These are phyloP conservation scores for Alcis repandata DNA, from an alignment of 2,888 invertebrate genomes.

Conservation along the genomic window DNA sequence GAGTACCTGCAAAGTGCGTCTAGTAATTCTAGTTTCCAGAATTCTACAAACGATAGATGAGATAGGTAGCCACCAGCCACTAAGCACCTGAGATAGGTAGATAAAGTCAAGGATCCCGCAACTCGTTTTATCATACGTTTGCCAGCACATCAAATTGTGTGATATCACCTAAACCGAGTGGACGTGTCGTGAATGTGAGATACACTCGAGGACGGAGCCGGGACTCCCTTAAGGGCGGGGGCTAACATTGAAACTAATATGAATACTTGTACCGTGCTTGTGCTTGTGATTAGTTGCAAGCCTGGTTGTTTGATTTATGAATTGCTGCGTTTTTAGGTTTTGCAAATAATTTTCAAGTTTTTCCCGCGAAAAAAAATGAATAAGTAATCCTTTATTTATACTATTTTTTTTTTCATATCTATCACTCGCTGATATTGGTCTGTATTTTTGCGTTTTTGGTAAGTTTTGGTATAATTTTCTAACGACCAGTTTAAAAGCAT, in stretches of 20 bases:
- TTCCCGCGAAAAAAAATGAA: too few species aligned
- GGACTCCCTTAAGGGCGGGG: background rate
- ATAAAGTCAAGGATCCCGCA: conserved; percentile 35
- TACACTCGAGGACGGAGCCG: background rate
- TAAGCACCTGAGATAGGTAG: background rate
- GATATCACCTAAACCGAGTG: conserved; percentile 41
- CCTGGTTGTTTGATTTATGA: too few species aligned
- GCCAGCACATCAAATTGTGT: conserved; percentile 38
- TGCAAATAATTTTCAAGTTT: too few species aligned
- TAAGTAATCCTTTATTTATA: too few species aligned
- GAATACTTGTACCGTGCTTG: background rate
- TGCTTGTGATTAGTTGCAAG: too few species aligned
- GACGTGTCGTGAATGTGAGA: conserved; percentile 36
- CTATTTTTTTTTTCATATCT: too few species aligned
- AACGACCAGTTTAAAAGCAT: background rate
- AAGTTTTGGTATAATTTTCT: too few species aligned
- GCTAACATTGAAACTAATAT: background rate
- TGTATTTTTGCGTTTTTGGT: too few species aligned
- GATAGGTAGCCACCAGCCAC: background rate
- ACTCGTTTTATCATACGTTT: conserved; percentile 30
- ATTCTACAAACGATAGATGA: background rate
- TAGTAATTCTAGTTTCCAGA: background rate
- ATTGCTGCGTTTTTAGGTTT: too few species aligned
- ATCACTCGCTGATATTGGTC: too few species aligned
- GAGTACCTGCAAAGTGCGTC: too few species aligned